Conservation (phyloP, 2,113 vertebrate species). For the Ahaetulla prasina region DNA sequence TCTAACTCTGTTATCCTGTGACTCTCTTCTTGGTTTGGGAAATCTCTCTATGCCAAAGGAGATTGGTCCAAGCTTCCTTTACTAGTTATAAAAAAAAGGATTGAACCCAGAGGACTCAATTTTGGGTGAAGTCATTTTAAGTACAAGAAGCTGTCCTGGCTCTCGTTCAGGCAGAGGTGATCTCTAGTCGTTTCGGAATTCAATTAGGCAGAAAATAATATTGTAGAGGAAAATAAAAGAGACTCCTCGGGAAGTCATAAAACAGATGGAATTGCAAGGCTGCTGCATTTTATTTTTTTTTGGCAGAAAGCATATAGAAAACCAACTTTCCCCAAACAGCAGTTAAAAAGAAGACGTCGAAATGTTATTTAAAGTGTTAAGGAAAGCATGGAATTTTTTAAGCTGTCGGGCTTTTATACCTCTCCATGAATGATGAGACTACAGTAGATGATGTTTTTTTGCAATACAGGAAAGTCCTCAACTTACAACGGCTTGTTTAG, state of each 20-base stretch:
- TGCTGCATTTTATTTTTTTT: neutral
- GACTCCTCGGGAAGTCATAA: conserved; percentile 6
- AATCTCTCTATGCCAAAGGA: neutral
- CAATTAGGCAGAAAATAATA: conserved; percentile 9
- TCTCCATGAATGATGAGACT: neutral
- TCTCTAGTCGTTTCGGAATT: neutral
- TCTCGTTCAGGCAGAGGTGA: neutral
- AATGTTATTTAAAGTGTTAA: neutral
- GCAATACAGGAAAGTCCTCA: too few relatives aligned
- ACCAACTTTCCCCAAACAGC: rapidly evolving
- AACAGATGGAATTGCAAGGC: neutral
- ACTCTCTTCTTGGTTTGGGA: neutral
- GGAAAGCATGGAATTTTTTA: rapidly evolving
- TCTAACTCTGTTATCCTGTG: too few relatives aligned
- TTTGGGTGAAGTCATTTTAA: conserved; percentile 14
- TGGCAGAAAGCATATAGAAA: conserved; percentile 9
- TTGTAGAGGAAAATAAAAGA: neutral
- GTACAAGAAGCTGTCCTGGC: neutral
- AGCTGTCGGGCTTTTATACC: neutral
- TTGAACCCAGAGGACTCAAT: neutral
- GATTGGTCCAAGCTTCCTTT: neutral
- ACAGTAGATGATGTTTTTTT: neutral
- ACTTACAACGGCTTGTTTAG: too few relatives aligned
- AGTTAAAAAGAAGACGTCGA: neutral
- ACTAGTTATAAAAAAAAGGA: neutral